These are phyloP conservation scores for Zelostemma sp. DNA, from an alignment of 1,140 invertebrate species.

Conservation along the genomic window DNA sequence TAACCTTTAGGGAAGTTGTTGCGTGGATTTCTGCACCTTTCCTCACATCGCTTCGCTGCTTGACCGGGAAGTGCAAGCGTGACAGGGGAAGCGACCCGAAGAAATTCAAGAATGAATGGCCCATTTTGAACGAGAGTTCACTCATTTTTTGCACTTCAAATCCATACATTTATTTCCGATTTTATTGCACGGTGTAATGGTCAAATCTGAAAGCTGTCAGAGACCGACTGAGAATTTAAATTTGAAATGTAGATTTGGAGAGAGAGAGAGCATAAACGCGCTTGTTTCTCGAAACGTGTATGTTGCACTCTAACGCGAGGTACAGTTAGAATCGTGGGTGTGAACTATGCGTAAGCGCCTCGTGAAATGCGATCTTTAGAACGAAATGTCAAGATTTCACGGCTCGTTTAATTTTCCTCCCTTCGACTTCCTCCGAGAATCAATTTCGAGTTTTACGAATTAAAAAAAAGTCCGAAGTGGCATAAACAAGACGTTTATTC, in stretches of 20 bases:
- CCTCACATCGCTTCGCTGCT: constrained; percentile 12
- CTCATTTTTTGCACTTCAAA: background rate
- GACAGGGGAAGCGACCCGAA: background rate
- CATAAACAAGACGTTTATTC: too few species aligned
- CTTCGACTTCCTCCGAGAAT: too few species aligned
- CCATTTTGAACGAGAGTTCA: background rate
- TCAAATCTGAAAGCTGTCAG: background rate
- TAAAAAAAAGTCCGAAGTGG: too few species aligned
- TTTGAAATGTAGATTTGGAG: constrained; percentile 41
- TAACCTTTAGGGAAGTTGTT: constrained; percentile 36
- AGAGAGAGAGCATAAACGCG: constrained; percentile 15
- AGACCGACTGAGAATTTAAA: constrained; percentile 1
- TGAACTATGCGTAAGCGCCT: constrained; percentile 11
- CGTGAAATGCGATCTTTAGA: constrained; percentile 5
- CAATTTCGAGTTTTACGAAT: too few species aligned
- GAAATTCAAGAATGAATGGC: constrained; percentile 19
- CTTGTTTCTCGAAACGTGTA: constrained; percentile 23
- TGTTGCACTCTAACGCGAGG: constrained; percentile 12
- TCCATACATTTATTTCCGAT: background rate
- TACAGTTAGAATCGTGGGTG: constrained; percentile 37
- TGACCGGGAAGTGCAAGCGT: background rate
- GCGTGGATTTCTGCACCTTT: constrained; percentile 34
- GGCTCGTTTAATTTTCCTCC: too few species aligned
- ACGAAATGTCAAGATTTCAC: too few species aligned
- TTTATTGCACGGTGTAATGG: background rate